These are phyloP conservation scores for Poeciliopsis infans DNA, from an alignment of 2,797 vertebrate genomes.

Conservation along the genomic window DNA sequence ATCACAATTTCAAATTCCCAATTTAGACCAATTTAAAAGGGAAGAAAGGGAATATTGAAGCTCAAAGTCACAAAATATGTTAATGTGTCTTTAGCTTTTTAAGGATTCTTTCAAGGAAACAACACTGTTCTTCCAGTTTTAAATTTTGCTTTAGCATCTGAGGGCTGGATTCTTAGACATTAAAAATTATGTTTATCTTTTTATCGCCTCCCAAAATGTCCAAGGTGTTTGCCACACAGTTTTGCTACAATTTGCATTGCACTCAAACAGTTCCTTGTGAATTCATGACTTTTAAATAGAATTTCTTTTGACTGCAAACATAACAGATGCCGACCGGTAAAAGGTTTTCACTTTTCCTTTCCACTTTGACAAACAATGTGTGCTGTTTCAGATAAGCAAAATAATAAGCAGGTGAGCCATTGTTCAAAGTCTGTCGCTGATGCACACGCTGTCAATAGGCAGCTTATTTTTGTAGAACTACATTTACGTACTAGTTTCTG, in stretches of 20 bases:
- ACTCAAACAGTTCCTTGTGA: slow-evolving; percentile 7
- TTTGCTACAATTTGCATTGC: slow-evolving; percentile 10
- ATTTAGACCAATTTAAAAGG: not conserved
- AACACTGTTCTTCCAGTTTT: not conserved
- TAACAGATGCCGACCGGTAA: slow-evolving; percentile 50
- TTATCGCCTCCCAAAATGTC: slow-evolving; percentile 16
- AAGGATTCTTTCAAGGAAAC: not conserved
- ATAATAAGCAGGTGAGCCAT: slow-evolving; percentile 45
- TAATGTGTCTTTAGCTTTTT: slow-evolving; percentile 5
- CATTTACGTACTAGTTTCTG: not conserved
- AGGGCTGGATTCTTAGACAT: slow-evolving; percentile 21
- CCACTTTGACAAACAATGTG: slow-evolving; percentile 51
- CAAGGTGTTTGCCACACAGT: slow-evolving; percentile 8
- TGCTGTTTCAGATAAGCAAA: slow-evolving; percentile 44
- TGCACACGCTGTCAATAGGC: slow-evolving; percentile 20
- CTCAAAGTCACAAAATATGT: not conserved
- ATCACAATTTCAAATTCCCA: not conserved
- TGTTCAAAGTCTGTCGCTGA: slow-evolving; percentile 39
- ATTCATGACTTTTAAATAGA: slow-evolving; percentile 54
- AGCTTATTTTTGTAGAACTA: slow-evolving; percentile 4
- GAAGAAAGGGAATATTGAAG: not conserved
- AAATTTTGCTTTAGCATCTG: slow-evolving; percentile 7
- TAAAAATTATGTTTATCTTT: slow-evolving; percentile 25
- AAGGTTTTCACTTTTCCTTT: slow-evolving; percentile 47
- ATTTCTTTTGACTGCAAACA: slow-evolving; percentile 62